Evolutionary conservation across 2,888 invertebrate genomes (phyloP).

Genomic region (Sarcophaga rosellei): DNA sequence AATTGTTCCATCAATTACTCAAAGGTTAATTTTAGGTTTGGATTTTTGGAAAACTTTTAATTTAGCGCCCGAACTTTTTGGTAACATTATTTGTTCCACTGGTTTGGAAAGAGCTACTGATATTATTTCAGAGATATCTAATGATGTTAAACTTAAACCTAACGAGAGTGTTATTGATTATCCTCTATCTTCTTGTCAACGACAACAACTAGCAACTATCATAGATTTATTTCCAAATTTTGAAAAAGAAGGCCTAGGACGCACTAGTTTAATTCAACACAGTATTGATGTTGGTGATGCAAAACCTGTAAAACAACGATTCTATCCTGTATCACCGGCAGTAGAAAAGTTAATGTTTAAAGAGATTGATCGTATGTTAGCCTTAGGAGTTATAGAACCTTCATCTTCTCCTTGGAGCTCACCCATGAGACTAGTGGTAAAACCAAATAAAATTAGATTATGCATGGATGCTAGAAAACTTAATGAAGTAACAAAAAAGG

Average conservation of each 20-base stretch:
- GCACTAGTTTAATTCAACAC: slow-evolving; percentile 53
- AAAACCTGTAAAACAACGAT: slow-evolving; percentile 59
- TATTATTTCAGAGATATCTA: too few relatives aligned
- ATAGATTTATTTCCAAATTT: not conserved
- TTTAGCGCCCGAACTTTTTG: not conserved
- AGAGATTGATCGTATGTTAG: slow-evolving; percentile 70
- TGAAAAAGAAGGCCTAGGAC: slow-evolving; percentile 12
- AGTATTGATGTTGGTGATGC: slow-evolving; percentile 51
- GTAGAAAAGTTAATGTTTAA: slow-evolving; percentile 13
- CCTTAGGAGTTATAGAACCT: slow-evolving; percentile 43
- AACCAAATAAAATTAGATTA: not conserved
- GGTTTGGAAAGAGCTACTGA: not conserved
- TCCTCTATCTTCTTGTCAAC: not conserved
- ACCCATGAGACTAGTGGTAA: slow-evolving; percentile 14
- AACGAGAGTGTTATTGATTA: not conserved
- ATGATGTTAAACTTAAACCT: not conserved
- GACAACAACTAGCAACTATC: not conserved
- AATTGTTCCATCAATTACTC: too few relatives aligned
- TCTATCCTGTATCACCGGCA: not conserved
- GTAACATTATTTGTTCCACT: not conserved
- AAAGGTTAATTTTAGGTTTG: not conserved
- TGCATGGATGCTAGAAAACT: too few relatives aligned
- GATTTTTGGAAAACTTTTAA: slow-evolving; percentile 20
- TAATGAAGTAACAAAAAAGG: too few relatives aligned
- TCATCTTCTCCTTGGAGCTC: slow-evolving; percentile 11